A percentile compares a stretch with the other conserved stretches of the same genome.
Evolutionary conservation across 2,113 vertebrate species (phyloP).

Genomic region (Cavia porcellus): DNA sequence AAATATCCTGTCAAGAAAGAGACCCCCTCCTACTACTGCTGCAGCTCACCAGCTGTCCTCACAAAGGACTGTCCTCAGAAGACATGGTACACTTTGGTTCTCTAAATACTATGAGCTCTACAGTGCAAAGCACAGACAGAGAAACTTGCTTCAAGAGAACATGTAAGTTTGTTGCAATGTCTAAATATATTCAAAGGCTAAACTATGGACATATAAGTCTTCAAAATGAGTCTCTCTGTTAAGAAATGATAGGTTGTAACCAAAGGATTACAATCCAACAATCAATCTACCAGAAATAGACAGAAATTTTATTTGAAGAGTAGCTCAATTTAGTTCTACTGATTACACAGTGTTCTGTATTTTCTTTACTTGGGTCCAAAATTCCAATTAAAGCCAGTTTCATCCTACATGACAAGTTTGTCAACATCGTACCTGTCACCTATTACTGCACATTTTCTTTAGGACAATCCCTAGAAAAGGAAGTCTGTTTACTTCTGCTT

Average conservation of each 20-base stretch:
- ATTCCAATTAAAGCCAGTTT: constrained; percentile 45
- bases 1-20: background rate
- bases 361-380: constrained; percentile 17
- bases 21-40: background rate
- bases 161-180: constrained; percentile 7
- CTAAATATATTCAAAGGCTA: background rate
- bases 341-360: background rate
- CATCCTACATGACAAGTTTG: background rate
- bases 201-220: background rate
- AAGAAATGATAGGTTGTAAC: background rate
- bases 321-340: background rate
- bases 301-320: background rate
- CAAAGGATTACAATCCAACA: constrained; percentile 2
- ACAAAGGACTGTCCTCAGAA: background rate
- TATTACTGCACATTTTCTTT: constrained; percentile 15
- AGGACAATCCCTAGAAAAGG: constrained; percentile 27
- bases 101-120: background rate
- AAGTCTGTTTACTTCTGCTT: background rate
- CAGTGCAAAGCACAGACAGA: background rate
- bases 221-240: background rate
- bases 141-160: constrained; percentile 33
- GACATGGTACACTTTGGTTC: background rate
- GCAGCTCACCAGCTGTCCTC: background rate
- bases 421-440: background rate
- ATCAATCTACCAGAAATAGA: background rate